Percentiles rank a stretch among this genome's conserved stretches.
Evolutionary conservation across 1,140 invertebrate genomes (phyloP).

Genomic region (Pseudomyrmex pallidus): DNA sequence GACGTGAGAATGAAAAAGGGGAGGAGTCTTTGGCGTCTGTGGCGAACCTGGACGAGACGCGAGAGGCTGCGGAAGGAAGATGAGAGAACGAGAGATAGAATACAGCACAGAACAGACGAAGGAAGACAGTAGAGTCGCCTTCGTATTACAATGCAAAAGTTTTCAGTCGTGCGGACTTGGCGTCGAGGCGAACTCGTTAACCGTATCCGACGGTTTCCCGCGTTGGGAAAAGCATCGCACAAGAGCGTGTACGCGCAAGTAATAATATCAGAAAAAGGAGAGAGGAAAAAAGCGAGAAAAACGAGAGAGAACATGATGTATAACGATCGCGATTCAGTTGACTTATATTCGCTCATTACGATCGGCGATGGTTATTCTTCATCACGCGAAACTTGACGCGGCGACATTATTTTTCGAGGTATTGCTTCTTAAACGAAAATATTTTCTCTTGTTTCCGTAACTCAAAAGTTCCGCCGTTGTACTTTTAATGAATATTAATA

Average conservation of each 20-base stretch:
- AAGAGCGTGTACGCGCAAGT: constrained; percentile 23
- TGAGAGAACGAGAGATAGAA: constrained; percentile 41
- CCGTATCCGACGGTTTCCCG: constrained; percentile 27
- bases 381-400: constrained; percentile 18
- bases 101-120: neutral
- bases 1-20: neutral
- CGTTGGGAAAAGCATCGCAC: constrained; percentile 32
- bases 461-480: constrained; percentile 32
- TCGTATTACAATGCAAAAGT: constrained; percentile 78
- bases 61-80: constrained; percentile 21
- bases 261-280: constrained; percentile 8
- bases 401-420: constrained; percentile 12
- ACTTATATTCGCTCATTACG: constrained; percentile 44
- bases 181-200: constrained; percentile 57
- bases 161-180: constrained; percentile 63
- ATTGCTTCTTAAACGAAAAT: constrained; percentile 16
- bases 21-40: neutral
- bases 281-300: no score
- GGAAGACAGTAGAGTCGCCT: constrained; percentile 40
- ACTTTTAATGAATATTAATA: constrained; percentile 58
- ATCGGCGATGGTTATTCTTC: constrained; percentile 13
- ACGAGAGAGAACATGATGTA: constrained; percentile 16
- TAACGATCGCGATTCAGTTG: constrained; percentile 7
- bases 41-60: neutral
- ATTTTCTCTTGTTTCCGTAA: neutral